Percentiles rank a stretch among this genome's conserved stretches.
Conservation (phyloP, 1,140 invertebrate genomes). For the Homalodisca vitripennis region DNA sequence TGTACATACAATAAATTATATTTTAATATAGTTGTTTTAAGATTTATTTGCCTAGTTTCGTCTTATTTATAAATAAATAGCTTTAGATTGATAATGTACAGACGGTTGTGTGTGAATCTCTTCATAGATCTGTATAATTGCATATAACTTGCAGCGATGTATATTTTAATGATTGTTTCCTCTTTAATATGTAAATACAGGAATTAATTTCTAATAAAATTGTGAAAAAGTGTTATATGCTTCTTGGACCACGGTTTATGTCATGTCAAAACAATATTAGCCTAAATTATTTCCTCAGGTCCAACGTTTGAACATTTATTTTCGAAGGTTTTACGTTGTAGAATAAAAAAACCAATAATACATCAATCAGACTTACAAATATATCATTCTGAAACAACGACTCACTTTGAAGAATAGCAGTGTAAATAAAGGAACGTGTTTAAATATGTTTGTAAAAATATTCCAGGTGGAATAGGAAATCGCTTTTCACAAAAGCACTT, state of each 20-base stretch:
- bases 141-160: neutral
- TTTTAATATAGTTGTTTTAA: conserved; percentile 4
- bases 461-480: neutral
- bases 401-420: neutral
- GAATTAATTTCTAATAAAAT: no score
- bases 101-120: neutral
- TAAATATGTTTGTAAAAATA: conserved; percentile 1
- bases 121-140: conserved; percentile 10
- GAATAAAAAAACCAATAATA: neutral
- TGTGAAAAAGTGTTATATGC: no score
- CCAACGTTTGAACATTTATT: no score
- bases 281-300: no score
- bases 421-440: conserved; percentile 1
- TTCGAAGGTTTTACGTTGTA: no score
- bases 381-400: neutral
- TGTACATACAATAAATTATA: conserved; percentile 9
- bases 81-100: neutral
- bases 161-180: no score
- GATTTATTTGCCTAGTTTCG: conserved; percentile 1
- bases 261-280: no score
- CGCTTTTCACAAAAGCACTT: conserved; percentile 16
- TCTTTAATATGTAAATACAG: no score
- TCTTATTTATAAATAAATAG: conserved; percentile 5
- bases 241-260: no score
- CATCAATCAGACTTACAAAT: no score